Percentiles rank a stretch among this genome's conserved stretches.
Evolutionary conservation across 2,113 vertebrate genomes (phyloP).

Genomic region (Cyprinodon brontotheroides): DNA sequence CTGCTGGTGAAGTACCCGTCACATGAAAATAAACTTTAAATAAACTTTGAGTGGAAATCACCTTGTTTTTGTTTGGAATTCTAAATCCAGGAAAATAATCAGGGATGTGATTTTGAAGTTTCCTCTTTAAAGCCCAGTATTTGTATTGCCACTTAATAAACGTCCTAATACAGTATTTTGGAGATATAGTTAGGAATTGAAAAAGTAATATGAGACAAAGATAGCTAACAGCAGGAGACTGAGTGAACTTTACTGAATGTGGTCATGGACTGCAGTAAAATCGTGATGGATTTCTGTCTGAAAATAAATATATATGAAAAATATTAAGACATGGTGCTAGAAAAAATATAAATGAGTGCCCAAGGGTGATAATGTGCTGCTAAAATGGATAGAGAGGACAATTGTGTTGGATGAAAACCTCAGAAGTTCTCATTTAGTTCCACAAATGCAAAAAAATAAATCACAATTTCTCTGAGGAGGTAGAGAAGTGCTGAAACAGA

Average conservation of each 20-base stretch:
- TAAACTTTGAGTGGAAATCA: neutral
- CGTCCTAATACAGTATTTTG: slow-evolving; percentile 5
- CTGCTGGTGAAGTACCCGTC: no score
- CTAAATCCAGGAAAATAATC: neutral
- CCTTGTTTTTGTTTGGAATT: neutral
- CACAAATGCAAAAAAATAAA: neutral
- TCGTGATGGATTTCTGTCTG: neutral
- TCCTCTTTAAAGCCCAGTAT: slow-evolving; percentile 23
- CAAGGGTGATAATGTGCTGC: no score
- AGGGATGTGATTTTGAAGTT: neutral
- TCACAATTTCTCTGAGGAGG: neutral
- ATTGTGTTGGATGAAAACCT: neutral
- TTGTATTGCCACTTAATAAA: slow-evolving; percentile 12
- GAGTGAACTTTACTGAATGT: neutral
- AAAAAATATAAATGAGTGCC: neutral
- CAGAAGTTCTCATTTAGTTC: neutral
- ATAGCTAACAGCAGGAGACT: slow-evolving; percentile 18
- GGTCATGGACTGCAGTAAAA: neutral
- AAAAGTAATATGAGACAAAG: slow-evolving; percentile 18
- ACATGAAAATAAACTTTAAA: no score
- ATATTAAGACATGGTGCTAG: neutral
- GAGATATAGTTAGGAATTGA: slow-evolving; percentile 18
- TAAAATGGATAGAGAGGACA: neutral
- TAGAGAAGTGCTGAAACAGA: slow-evolving; percentile 3
- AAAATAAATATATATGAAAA: neutral